Evolutionary conservation across 1,140 invertebrate species (phyloP).

Genomic region (Cheumatopsyche charites): DNA sequence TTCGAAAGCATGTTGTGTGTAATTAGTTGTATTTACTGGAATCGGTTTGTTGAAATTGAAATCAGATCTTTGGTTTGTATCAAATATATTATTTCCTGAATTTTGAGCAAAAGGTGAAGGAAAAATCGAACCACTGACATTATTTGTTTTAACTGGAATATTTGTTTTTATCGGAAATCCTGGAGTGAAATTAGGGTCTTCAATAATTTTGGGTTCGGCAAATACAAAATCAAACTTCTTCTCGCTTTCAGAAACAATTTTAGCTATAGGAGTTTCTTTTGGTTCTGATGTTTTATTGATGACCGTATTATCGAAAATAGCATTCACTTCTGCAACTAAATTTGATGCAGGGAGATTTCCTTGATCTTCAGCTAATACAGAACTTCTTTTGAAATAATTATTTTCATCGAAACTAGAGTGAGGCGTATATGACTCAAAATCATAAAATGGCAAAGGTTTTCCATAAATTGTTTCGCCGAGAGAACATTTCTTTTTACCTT

Average conservation of each 20-base stretch:
- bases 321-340: constrained; percentile 54
- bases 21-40: constrained; percentile 15
- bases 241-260: neutral
- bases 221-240: constrained; percentile 37
- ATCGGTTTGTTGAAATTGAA: constrained; percentile 46
- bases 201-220: constrained; percentile 38
- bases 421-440: constrained; percentile 62
- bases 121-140: no score
- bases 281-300: neutral
- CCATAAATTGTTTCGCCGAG: constrained; percentile 73
- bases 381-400: constrained; percentile 63
- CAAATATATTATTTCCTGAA: neutral
- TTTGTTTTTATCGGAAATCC: no score
- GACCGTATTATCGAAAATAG: constrained; percentile 53
- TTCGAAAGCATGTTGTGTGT: no score
- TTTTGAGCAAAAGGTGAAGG: no score
- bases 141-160: no score
- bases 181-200: neutral
- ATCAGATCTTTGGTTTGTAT: constrained; percentile 31
- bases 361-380: constrained; percentile 64
- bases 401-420: constrained; percentile 72
- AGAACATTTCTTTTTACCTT: constrained; percentile 65
- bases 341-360: constrained; percentile 57
- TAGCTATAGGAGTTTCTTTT: neutral
- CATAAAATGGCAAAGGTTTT: constrained; percentile 59